Evolutionary conservation across 2,113 vertebrate genomes (phyloP), one percentile per base, ranked within the genome.

Genomic region (Nothobranchius furzeri): DNA sequence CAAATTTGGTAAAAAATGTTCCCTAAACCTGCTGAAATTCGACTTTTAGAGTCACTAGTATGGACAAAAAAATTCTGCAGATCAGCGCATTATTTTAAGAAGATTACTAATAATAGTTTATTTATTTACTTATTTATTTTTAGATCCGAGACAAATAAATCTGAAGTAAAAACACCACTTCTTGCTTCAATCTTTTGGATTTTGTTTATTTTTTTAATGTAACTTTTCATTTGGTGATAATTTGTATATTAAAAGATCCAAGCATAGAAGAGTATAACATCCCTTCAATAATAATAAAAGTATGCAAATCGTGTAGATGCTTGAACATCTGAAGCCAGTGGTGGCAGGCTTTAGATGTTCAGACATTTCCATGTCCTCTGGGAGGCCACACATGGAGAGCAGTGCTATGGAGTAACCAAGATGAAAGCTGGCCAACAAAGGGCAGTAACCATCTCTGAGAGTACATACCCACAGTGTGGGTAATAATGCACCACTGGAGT

Each of bases 391-490:
- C 70, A 74, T 43, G 6, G 74, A 82, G 74, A 60, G 76, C 73
- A 61, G 57, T 67, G 47, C 70, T 63, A 64, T 58, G 64, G 70
- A 79, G 72, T 45, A 70, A 51, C 63, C 45, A 62, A 85, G 85
- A 89, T 89, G 78, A 88, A 90, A 89, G 87, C 59, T 43, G 68
- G 61, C 67, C 40, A 68, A 63, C 74, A 82, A 70, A 79, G 70
- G 63, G 64, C 37, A 47, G 83, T 81, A 80, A 86, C 57, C 82
- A 82, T 77, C 70, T 64, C 79, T 85, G 75, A 85, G 73, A 87
- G 87, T 79, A 85, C 84, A 87, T 85, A 85, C 85, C 81, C 85
- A 91, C 82, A 89, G 82, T 88, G 84, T 81, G 85, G 86, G 82
- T 87, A 85, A 89, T 88, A 81, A 87, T 81, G 68, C 75, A 76